phyloP scores from a whole-genome alignment of 2,113 vertebrate species.

The Myotis yumanensis region DNA sequence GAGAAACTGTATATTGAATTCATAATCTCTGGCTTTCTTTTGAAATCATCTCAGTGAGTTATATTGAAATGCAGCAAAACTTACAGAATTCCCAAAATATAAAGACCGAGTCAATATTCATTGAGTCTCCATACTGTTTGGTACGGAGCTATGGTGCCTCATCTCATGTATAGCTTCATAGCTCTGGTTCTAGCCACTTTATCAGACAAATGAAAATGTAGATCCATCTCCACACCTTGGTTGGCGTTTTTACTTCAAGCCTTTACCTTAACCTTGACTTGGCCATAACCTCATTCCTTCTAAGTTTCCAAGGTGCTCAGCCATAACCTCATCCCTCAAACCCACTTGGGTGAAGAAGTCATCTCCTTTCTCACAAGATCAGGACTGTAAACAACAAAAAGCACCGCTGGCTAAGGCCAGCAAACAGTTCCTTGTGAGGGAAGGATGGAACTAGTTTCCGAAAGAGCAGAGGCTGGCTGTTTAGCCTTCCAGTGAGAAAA shows the following conservation, averaged over 20 bases:
- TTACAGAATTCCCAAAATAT: neutral
- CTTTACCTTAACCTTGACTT: neutral
- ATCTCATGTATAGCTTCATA: neutral
- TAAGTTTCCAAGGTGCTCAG: neutral
- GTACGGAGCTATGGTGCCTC: neutral
- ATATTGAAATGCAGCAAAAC: neutral
- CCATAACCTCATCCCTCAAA: neutral
- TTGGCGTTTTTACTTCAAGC: neutral
- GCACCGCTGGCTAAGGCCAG: neutral
- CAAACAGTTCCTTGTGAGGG: neutral
- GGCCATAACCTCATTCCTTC: neutral
- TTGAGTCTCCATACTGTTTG: neutral
- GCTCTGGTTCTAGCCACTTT: neutral
- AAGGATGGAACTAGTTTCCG: neutral
- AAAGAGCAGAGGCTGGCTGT: neutral
- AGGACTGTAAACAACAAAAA: neutral
- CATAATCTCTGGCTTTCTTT: conserved; percentile 10
- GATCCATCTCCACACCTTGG: neutral
- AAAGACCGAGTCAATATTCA: neutral
- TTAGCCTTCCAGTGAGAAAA: neutral
- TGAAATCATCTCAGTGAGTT: conserved; percentile 32
- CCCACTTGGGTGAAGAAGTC: neutral
- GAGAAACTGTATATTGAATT: conserved; percentile 17
- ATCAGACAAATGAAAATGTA: neutral
- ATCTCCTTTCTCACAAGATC: neutral